Percentiles rank a stretch among this genome's conserved stretches.
phyloP scores from a whole-genome alignment of 2,113 vertebrate species.

The Prionailurus bengalensis region DNA sequence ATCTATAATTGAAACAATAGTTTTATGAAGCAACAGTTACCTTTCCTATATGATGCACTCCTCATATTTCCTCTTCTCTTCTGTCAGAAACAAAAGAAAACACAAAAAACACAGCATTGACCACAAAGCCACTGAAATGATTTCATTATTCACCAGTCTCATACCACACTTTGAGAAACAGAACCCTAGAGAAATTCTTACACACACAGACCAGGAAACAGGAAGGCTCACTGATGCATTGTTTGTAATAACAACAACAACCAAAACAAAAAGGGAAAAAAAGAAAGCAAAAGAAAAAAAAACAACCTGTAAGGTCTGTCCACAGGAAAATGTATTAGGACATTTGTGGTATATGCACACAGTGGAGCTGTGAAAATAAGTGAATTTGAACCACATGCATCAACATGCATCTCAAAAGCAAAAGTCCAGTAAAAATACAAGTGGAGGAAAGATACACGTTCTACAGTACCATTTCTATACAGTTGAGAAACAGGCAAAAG shows the following conservation, averaged over 20 bases:
- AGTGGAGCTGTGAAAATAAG: neutral
- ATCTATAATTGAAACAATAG: slow-evolving; percentile 61
- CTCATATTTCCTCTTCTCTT: slow-evolving; percentile 42
- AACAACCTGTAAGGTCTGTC: neutral
- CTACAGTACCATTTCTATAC: neutral
- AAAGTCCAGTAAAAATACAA: neutral
- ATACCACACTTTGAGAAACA: neutral
- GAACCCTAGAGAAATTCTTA: slow-evolving; percentile 39
- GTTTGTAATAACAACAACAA: slow-evolving; percentile 45
- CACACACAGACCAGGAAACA: neutral
- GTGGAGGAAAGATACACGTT: neutral
- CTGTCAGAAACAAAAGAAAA: neutral
- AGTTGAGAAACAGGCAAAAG: neutral
- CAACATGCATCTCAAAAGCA: neutral
- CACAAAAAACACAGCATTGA: neutral
- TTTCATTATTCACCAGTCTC: slow-evolving; percentile 46
- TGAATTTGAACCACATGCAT: neutral
- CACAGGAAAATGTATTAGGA: neutral
- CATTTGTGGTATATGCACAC: neutral
- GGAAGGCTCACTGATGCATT: neutral
- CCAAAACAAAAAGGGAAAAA: neutral
- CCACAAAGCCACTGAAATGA: slow-evolving; percentile 41
- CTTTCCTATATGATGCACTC: neutral
- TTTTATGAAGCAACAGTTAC: slow-evolving; percentile 60
- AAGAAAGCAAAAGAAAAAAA: neutral